Conservation (phyloP, 2,888 invertebrate species). For the Nephrocerus scutellatus region DNA sequence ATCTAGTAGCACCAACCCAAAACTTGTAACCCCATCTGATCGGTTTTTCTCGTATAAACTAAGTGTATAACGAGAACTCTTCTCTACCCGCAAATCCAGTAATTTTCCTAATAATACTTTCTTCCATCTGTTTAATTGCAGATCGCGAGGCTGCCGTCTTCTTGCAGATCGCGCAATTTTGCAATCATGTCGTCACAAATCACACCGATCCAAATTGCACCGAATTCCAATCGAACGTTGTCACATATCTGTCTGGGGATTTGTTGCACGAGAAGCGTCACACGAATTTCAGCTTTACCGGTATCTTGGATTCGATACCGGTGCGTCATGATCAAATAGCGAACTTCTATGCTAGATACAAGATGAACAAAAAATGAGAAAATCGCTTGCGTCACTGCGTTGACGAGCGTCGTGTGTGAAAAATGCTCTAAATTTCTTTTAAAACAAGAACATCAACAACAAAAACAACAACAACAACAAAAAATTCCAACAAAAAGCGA, state of each 20-base stretch:
- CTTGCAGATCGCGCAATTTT: slow-evolving; percentile 46
- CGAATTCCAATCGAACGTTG: slow-evolving; percentile 51
- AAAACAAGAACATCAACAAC: slow-evolving; percentile 30
- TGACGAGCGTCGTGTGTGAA: slow-evolving; percentile 14
- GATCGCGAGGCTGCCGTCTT: slow-evolving; percentile 46
- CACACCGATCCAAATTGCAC: slow-evolving; percentile 50
- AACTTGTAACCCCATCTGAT: no score
- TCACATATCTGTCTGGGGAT: slow-evolving; percentile 70
- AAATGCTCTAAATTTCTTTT: not conserved
- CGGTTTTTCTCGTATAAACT: no score
- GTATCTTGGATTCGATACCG: slow-evolving; percentile 72
- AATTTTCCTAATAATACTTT: slow-evolving; percentile 1
- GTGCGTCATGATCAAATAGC: slow-evolving; percentile 75
- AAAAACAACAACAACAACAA: slow-evolving; percentile 20
- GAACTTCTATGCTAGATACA: slow-evolving; percentile 80
- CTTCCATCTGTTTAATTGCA: slow-evolving; percentile 18
- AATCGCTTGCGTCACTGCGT: slow-evolving; percentile 21
- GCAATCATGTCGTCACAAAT: slow-evolving; percentile 46
- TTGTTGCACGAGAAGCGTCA: slow-evolving; percentile 42
- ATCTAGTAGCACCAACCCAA: no score
- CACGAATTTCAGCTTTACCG: slow-evolving; percentile 63
- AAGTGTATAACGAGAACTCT: no score
- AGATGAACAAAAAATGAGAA: slow-evolving; percentile 53
- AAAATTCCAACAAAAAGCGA: slow-evolving; percentile 14
- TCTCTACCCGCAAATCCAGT: not conserved